phyloP scores from a whole-genome alignment of 2,113 vertebrate species.

The Coturnix japonica region DNA sequence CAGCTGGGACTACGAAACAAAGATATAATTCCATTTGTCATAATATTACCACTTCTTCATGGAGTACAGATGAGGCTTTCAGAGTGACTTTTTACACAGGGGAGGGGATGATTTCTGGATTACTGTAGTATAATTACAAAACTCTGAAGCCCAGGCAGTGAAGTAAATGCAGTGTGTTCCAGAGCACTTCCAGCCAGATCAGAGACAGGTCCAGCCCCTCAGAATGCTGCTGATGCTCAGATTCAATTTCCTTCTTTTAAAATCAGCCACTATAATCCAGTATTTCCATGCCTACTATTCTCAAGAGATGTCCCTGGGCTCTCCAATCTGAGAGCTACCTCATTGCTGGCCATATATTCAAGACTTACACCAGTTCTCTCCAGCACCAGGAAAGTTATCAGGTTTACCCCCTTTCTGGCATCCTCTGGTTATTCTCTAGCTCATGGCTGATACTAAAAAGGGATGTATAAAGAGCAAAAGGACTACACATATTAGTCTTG shows the following conservation, averaged over 20 bases:
- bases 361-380: background rate
- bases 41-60: background rate
- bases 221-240: background rate
- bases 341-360: background rate
- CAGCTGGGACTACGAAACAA: background rate
- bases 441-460: background rate
- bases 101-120: background rate
- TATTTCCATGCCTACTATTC: background rate
- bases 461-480: background rate
- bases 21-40: background rate
- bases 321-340: background rate
- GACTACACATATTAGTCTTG: background rate
- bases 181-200: background rate
- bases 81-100: background rate
- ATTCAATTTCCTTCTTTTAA: background rate
- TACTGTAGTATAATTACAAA: background rate
- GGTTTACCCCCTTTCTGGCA: background rate
- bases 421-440: background rate
- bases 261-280: background rate
- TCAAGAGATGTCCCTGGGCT: background rate
- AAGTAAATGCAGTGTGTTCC: background rate
- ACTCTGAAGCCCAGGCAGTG: background rate
- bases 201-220: background rate
- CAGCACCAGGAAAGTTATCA: background rate
- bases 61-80: background rate